These are phyloP conservation scores for Mionectes olivaceus DNA, from an alignment of 2,797 vertebrate genomes.

Conservation along the genomic window DNA sequence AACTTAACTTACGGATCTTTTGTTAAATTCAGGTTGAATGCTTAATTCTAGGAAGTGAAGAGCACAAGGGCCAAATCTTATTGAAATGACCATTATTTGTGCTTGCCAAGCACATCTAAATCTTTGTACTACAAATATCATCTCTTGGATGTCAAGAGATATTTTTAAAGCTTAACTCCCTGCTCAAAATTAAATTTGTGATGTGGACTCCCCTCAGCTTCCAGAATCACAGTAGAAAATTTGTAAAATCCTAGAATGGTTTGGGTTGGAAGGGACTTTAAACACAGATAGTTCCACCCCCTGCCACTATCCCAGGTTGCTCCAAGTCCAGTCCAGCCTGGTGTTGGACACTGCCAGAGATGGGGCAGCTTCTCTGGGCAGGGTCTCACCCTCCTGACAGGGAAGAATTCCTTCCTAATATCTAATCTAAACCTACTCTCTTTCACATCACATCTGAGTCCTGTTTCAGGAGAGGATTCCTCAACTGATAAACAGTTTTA, in stretches of 20 bases:
- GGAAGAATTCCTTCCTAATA: background rate
- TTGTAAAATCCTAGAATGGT: background rate
- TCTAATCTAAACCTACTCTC: background rate
- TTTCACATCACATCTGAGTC: background rate
- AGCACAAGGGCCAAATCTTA: background rate
- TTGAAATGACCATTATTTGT: background rate
- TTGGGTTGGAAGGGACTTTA: background rate
- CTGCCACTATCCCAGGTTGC: fast-evolving
- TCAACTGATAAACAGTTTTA: background rate
- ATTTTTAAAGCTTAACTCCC: background rate
- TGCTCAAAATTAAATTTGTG: background rate
- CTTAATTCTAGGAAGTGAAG: background rate
- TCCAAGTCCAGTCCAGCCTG: fast-evolving
- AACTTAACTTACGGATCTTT: background rate
- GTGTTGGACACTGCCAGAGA: background rate
- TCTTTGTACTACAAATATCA: background rate
- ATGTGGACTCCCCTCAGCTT: background rate
- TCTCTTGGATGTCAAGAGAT: background rate
- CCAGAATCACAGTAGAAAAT: background rate
- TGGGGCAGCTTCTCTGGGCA: background rate
- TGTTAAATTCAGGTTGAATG: background rate
- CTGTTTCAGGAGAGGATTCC: background rate
- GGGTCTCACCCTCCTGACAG: fast-evolving
- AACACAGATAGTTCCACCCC: background rate
- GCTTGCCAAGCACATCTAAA: background rate